Base-by-base conservation (phyloP, 1,140 invertebrate species). In the Agraylea sexmaculata region DNA sequence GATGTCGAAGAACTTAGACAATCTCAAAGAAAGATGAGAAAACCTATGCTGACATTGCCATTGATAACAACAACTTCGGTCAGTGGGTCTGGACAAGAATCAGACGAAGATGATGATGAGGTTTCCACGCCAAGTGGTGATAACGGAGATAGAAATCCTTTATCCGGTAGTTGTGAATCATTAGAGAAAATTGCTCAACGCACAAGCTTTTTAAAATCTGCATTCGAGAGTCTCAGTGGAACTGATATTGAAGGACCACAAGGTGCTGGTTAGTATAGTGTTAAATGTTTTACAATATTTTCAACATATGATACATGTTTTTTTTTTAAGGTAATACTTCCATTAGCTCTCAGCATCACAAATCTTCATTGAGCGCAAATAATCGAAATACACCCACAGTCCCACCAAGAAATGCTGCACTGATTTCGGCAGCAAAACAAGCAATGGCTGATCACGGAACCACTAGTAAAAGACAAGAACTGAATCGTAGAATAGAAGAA, bases 401-500 rank as follows among this genome's bases (percentile, higher is more conserved):
- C 29, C 52, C 55, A 13, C 54, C 54, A 29, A 29, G 53, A 7
- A 73, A 74, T 49, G 59, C 60, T 12, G 67, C 66, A 20, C 67
- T 71, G 0, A 69, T 73, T 40, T 66, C 69, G 36, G 70, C 71
- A n/a, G 62, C 68, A 1, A 73, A 69, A 46, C 64, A 71, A 49
- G 57, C 64, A 0, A 66, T 69, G 50, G 60, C 57, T 20, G 77
- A 82, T 54, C 59, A 69, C 1, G 77, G 80, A 44, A 73, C 78
- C 2, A 70, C 73, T 3, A 78, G 78, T 40, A 83, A 83, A 51
- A 69, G 87, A 29, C 82, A 89, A 59, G 85, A 91, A 58, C 62
- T 92, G 31, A 74, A 83, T 47, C 77, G 84, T 55, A 72, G 85
- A 53, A 86, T 91, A 56, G 78, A 85, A 54, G 87, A 91, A 64